Conservation (phyloP, 92 coral and sea anemone genomes). For the Umimayanthus kanabou region DNA sequence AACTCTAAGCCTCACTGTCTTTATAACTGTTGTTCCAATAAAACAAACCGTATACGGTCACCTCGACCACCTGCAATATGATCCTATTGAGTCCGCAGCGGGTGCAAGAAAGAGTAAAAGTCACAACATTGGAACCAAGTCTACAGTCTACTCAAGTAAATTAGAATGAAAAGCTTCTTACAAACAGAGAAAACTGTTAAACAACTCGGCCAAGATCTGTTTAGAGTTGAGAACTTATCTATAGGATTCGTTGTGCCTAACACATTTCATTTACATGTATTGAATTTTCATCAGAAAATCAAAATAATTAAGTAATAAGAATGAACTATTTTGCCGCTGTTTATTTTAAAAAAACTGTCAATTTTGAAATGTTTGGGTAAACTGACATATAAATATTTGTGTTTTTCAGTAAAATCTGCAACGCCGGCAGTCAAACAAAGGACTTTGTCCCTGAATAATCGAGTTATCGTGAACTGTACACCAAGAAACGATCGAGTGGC, state of each 20-base stretch:
- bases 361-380: neutral
- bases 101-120: neutral
- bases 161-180: neutral
- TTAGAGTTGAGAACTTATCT: neutral
- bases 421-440: no score
- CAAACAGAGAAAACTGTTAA: neutral
- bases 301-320: no score
- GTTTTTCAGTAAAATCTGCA: neutral
- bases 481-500: neutral
- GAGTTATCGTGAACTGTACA: no score
- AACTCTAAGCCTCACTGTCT: neutral
- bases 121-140: no score
- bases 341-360: no score
- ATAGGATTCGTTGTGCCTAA: neutral
- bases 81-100: neutral
- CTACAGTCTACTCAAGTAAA: neutral
- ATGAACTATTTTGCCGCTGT: no score
- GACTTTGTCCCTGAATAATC: no score
- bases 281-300: no score
- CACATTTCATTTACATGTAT: neutral
- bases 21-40: neutral
- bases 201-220: neutral
- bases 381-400: no score
- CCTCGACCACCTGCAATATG: neutral
- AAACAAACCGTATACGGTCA: neutral